Percentiles rank a stretch among this genome's conserved stretches.
Evolutionary conservation across 2,888 invertebrate species (phyloP).

Genomic region (Lymantria dispar): DNA sequence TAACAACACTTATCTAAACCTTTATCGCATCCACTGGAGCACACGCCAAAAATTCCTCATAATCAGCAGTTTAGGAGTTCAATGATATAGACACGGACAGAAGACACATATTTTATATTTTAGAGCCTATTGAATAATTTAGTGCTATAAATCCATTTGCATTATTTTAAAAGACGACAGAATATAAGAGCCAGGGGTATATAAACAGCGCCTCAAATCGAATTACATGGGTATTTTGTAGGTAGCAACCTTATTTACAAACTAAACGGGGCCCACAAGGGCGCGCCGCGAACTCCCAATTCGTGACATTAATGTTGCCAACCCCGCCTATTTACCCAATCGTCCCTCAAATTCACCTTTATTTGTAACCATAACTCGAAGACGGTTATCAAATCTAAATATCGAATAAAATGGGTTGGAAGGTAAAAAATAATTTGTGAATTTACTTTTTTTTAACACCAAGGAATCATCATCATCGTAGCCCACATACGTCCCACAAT

Average conservation of each 20-base stretch:
- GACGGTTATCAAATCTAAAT: neutral
- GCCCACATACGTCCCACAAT: too few relatives aligned
- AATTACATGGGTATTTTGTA: neutral
- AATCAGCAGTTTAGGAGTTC: too few relatives aligned
- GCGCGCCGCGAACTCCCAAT: conserved; percentile 17
- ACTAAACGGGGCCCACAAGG: conserved; percentile 3
- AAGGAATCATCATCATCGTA: too few relatives aligned
- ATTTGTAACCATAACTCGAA: conserved; percentile 8
- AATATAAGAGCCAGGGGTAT: neutral
- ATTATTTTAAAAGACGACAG: neutral
- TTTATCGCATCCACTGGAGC: too few relatives aligned
- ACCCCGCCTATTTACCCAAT: conserved; percentile 27
- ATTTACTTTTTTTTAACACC: too few relatives aligned
- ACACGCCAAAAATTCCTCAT: too few relatives aligned
- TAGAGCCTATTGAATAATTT: too few relatives aligned
- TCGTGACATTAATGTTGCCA: conserved; percentile 15
- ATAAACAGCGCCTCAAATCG: neutral
- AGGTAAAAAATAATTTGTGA: too few relatives aligned
- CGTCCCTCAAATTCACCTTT: conserved; percentile 6
- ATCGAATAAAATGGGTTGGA: too few relatives aligned
- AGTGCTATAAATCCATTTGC: neutral
- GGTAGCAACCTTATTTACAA: conserved; percentile 8
- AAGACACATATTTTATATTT: too few relatives aligned
- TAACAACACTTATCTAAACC: too few relatives aligned
- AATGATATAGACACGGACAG: too few relatives aligned